These are phyloP conservation scores for Cryptophagus acutangulus DNA, from an alignment of 2,888 invertebrate genomes.

Conservation along the genomic window DNA sequence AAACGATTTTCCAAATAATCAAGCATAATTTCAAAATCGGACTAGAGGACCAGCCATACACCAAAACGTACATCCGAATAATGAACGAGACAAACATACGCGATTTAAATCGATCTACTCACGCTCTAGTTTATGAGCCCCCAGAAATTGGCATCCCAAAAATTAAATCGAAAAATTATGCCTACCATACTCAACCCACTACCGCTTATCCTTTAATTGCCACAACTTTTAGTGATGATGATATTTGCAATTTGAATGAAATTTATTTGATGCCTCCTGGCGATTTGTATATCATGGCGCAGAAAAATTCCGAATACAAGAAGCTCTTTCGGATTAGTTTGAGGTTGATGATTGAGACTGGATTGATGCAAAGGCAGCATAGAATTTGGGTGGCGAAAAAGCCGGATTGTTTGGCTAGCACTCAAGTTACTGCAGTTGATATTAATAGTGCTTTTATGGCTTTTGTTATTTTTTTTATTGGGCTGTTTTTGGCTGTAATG, in stretches of 20 bases:
- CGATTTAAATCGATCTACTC: slow-evolving; percentile 28
- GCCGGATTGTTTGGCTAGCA: background rate
- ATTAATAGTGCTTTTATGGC: background rate
- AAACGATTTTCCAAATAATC: slow-evolving; percentile 50
- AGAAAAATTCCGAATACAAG: slow-evolving; percentile 44
- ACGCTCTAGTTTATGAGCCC: background rate
- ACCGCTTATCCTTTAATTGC: slow-evolving; percentile 45
- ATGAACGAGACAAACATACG: slow-evolving; percentile 26
- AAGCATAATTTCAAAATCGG: slow-evolving; percentile 51
- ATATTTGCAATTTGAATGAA: slow-evolving; percentile 49
- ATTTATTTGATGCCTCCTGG: slow-evolving; percentile 37
- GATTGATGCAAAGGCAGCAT: background rate
- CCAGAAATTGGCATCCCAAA: slow-evolving; percentile 43
- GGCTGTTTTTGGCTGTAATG: background rate
- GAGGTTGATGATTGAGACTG: background rate
- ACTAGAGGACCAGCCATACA: slow-evolving; percentile 51
- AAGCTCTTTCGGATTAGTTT: slow-evolving; percentile 31
- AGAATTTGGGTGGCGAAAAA: background rate
- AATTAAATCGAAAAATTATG: slow-evolving; percentile 50
- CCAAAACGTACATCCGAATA: slow-evolving; percentile 41
- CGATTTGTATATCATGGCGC: slow-evolving; percentile 36
- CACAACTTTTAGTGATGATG: slow-evolving; percentile 46
- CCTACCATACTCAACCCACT: slow-evolving; percentile 51
- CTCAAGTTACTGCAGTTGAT: background rate
- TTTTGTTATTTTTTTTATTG: background rate